Evolutionary conservation across 2,888 invertebrate species (phyloP).

Genomic region (Oscheius sp.): DNA sequence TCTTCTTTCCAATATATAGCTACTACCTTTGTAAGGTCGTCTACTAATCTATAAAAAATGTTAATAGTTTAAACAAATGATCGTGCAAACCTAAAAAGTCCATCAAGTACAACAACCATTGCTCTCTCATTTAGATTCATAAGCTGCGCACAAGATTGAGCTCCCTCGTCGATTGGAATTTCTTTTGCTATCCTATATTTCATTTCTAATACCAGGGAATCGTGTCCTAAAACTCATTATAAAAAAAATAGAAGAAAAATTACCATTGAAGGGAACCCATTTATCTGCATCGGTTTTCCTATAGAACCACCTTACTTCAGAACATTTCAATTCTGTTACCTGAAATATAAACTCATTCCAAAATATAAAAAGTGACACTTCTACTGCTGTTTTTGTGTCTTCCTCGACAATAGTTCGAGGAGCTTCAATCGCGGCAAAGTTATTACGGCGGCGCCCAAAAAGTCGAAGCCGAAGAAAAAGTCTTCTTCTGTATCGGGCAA

Average conservation of each 20-base stretch:
- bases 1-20: conserved; percentile 74
- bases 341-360: conserved; percentile 29
- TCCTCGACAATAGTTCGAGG: not conserved
- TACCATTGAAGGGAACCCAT: conserved; percentile 56
- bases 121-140: conserved; percentile 17
- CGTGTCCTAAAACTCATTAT: conserved; percentile 48
- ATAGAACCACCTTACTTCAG: conserved; percentile 67
- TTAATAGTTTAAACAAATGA: conserved; percentile 7
- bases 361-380: not conserved
- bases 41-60: conserved; percentile 33
- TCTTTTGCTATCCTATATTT: conserved; percentile 55
- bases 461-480: conserved; percentile 15
- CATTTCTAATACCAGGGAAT: conserved; percentile 67
- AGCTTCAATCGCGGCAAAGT: not conserved
- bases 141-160: not conserved
- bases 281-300: conserved; percentile 37
- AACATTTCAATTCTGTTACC: conserved; percentile 56
- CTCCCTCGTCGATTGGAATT: conserved; percentile 46
- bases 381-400: conserved; percentile 5
- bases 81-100: conserved; percentile 48
- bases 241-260: not conserved
- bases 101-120: conserved; percentile 65
- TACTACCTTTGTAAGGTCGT: conserved; percentile 43
- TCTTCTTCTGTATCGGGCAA: conserved; percentile 4
- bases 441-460: not conserved